These are phyloP conservation scores for Calyptomena viridis DNA, from an alignment of 2,113 vertebrate genomes.

Conservation along the genomic window DNA sequence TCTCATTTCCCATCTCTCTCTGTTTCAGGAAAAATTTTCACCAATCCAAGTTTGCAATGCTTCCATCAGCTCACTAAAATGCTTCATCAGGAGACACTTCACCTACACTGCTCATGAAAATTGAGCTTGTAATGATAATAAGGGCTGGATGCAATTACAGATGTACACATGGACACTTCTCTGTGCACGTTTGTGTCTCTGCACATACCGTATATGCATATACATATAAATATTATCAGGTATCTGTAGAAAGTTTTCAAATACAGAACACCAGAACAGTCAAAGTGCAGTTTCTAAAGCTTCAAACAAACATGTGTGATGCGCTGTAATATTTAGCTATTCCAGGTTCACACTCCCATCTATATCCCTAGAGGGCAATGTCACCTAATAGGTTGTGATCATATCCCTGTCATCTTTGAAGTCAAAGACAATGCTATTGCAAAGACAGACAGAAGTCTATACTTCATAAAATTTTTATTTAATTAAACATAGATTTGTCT, in stretches of 20 bases:
- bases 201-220: not conserved
- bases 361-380: conserved; percentile 16
- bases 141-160: not conserved
- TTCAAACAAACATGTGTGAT: not conserved
- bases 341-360: not conserved
- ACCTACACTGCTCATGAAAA: not conserved
- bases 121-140: not conserved
- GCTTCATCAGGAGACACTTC: not conserved
- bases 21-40: not conserved
- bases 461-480: not conserved
- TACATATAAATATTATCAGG: not conserved
- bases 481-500: not conserved
- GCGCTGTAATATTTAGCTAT: not conserved
- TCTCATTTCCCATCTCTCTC: not conserved
- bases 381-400: not conserved
- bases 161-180: not conserved
- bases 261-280: not conserved
- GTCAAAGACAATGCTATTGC: not conserved
- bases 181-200: not conserved
- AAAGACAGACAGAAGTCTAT: not conserved
- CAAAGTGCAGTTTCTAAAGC: not conserved
- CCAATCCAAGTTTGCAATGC: not conserved
- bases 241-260: not conserved
- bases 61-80: not conserved
- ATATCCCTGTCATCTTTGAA: not conserved